A percentile compares a stretch with the other conserved stretches of the same genome.
phyloP scores from a whole-genome alignment of 2,888 invertebrate genomes.

The Neoaliturus tenellus region DNA sequence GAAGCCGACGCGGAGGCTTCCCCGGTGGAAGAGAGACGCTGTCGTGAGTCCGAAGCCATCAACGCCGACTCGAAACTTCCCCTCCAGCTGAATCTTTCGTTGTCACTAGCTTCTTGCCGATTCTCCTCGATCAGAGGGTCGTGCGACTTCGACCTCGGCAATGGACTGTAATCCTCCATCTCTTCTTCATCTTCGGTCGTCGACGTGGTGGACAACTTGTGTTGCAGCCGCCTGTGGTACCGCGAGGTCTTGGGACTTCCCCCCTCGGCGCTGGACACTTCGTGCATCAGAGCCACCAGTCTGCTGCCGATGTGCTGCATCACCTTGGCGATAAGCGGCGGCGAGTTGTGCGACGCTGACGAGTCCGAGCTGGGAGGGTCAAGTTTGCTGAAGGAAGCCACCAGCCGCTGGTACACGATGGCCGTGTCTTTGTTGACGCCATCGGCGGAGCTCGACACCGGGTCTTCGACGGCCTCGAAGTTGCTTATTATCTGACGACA shows the following conservation, averaged over 20 bases:
- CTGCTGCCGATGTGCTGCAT: constrained; percentile 95
- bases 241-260: constrained; percentile 65
- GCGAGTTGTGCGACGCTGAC: constrained; percentile 80
- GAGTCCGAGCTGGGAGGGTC: constrained; percentile 72
- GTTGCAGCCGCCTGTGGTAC: constrained; percentile 75
- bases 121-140: constrained; percentile 83
- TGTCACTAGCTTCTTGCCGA: constrained; percentile 84
- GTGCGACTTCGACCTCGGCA: constrained; percentile 89
- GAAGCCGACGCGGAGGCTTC: constrained; percentile 78
- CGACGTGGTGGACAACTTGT: constrained; percentile 76
- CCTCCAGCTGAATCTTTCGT: constrained; percentile 94
- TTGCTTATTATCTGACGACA: constrained; percentile 92
- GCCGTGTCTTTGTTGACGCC: constrained; percentile 82
- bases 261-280: constrained; percentile 86
- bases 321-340: constrained; percentile 91
- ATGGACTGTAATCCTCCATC: constrained; percentile 77
- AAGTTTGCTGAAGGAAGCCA: constrained; percentile 89
- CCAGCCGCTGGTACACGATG: constrained; percentile 90
- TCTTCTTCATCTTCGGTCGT: constrained; percentile 81
- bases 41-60: constrained; percentile 90
- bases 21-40: constrained; percentile 76
- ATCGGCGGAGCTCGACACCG: constrained; percentile 46
- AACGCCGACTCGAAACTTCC: constrained; percentile 95
- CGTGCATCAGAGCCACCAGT: constrained; percentile 93
- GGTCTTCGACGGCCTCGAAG: constrained; percentile 77